phyloP scores from a whole-genome alignment of 2,888 invertebrate species.

The Balanococcus diminutus region DNA sequence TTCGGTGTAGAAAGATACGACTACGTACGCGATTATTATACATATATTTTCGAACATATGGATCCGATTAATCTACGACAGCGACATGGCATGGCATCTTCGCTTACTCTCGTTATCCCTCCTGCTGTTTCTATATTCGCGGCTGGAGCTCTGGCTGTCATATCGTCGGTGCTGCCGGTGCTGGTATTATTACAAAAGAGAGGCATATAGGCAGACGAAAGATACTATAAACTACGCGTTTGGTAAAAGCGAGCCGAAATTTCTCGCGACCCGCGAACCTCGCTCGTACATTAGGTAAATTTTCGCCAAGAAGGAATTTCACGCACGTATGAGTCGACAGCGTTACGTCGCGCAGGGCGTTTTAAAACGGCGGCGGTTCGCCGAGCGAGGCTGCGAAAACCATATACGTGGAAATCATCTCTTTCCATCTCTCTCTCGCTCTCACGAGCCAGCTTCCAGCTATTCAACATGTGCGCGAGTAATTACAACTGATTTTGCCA shows the following conservation, averaged over 20 bases:
- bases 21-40: too few species aligned
- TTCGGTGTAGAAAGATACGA: too few species aligned
- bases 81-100: background rate
- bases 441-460: background rate
- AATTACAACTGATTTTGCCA: background rate
- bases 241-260: background rate
- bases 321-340: background rate
- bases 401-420: background rate
- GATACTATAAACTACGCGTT: background rate
- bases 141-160: background rate
- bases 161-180: background rate
- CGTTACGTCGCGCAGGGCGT: background rate
- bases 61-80: background rate
- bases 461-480: constrained; percentile 18
- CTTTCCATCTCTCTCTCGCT: background rate
- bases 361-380: background rate
- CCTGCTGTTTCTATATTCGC: background rate
- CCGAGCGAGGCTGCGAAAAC: background rate
- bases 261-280: background rate
- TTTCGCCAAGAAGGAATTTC: background rate
- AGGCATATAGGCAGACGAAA: background rate
- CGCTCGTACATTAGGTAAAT: background rate
- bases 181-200: background rate
- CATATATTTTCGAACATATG: too few species aligned
- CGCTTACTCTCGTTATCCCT: background rate